Evolutionary conservation across 2,888 invertebrate genomes (phyloP), one percentile per base, ranked within the genome.

Genomic region (Sceliomorpha sp.): DNA sequence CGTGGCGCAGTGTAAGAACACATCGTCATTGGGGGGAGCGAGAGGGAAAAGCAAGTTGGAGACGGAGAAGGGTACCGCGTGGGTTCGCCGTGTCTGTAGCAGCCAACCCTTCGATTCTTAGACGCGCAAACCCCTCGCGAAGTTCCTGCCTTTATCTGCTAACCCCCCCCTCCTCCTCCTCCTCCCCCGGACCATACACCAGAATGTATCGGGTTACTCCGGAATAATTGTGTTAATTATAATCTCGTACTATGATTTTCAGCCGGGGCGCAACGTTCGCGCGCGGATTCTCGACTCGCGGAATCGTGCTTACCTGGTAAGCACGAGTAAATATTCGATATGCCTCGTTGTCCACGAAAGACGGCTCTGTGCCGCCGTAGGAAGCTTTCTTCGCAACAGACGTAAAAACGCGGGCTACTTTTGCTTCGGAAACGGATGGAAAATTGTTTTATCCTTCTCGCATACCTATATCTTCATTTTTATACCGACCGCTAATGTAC

Each of bases 181-280:
- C 60, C 72, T 50, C 66, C 71, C 55, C 70, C 45, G 59, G 55
- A 27, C 42, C 66, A 44, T 36, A 59, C 47, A 60, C 70, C 70
- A 69, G 76, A 82, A 81, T 79, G 80, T 88, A 88, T 88, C 86
- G 77, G 78, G 87, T 88, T 88, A 84, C 88, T 76, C 63, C 62
- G 72, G 73, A 78, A 85, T 88, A 87, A 88, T 88, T 88, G 85
- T 79, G 85, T 88, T 88, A 87, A 87, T 88, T 86, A 87, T 83
- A 78, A 86, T 87, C 87, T 81, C 79, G 77, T 75, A 79, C 77
- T 79, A 84, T 80, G 81, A 84, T 85, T 86, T 81, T 20, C 20
- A 20, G 20, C 2, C 20, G 20, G 20, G 2, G 20, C 20, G 5
- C 2, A 20, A 20, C 5, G 5, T 5, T 20, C 20, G 20, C 73